Evolutionary conservation across 2,888 invertebrate species (phyloP).

Genomic region (Clunio marinus): DNA sequence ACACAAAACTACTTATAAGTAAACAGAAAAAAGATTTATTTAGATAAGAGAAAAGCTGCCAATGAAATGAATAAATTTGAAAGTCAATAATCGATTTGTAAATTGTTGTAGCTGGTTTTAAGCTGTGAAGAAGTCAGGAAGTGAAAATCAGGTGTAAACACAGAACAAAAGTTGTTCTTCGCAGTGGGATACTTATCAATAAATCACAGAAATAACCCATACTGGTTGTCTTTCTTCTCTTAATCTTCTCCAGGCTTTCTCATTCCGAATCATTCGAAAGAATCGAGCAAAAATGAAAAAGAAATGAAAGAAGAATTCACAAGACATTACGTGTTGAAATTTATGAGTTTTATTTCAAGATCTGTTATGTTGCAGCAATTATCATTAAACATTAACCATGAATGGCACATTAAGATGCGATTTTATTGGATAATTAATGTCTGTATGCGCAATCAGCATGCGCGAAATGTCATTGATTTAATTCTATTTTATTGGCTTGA

Average conservation of each 20-base stretch:
- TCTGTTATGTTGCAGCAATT: constrained; percentile 10
- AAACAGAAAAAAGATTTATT: too few species aligned
- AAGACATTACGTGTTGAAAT: constrained; percentile 8
- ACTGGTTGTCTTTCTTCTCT: background rate
- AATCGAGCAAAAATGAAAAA: background rate
- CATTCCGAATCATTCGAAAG: too few species aligned
- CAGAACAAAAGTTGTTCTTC: background rate
- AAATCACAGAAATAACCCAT: constrained; percentile 1
- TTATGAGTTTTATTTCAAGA: background rate
- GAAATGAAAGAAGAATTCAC: background rate
- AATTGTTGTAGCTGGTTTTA: too few species aligned
- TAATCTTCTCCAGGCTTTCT: too few species aligned
- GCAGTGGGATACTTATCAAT: background rate
- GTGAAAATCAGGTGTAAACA: constrained; percentile 20
- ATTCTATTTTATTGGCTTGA: background rate
- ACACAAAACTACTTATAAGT: too few species aligned
- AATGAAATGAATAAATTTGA: too few species aligned
- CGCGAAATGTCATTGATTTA: constrained; percentile 11
- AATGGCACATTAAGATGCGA: constrained; percentile 18
- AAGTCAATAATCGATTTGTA: too few species aligned
- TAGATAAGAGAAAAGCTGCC: too few species aligned
- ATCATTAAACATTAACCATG: constrained; percentile 10
- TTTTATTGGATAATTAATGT: constrained; percentile 20
- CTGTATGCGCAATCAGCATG: background rate
- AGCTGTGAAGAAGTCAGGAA: background rate